Conservation (phyloP, 2,888 invertebrate species). For the Incurvaria masculella region DNA sequence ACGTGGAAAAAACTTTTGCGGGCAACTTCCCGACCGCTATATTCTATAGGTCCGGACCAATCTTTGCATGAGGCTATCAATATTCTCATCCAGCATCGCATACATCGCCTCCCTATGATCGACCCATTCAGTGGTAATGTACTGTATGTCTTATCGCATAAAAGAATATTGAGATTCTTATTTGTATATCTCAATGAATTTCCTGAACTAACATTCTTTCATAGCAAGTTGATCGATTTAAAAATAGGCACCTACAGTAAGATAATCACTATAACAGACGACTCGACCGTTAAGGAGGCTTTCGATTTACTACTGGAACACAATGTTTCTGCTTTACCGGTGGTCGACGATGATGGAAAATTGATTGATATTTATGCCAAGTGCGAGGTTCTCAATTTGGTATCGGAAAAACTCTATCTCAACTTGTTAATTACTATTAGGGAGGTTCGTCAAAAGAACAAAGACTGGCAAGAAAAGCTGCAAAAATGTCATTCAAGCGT, state of each 20-base stretch:
- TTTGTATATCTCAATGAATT: conserved; percentile 51
- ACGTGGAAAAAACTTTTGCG: conserved; percentile 46
- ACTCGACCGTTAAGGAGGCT: conserved; percentile 40
- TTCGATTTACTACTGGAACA: conserved; percentile 44
- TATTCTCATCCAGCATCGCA: conserved; percentile 40
- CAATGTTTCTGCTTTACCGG: conserved; percentile 47
- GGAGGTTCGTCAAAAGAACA: conserved; percentile 82
- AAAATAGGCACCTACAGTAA: conserved; percentile 48
- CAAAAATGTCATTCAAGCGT: conserved; percentile 85
- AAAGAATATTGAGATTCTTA: conserved; percentile 45
- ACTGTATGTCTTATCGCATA: conserved; percentile 46
- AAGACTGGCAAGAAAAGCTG: conserved; percentile 91
- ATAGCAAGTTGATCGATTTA: conserved; percentile 39
- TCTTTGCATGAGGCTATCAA: conserved; percentile 50
- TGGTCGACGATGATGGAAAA: conserved; percentile 40
- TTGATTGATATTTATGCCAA: conserved; percentile 48
- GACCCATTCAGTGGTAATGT: conserved; percentile 44
- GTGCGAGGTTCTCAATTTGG: conserved; percentile 67
- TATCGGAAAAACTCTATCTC: conserved; percentile 90
- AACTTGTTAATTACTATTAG: conserved; percentile 83
- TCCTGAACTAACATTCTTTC: conserved; percentile 48
- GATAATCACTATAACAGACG: conserved; percentile 40
- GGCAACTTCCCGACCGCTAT: conserved; percentile 37
- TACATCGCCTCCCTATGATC: conserved; percentile 44
- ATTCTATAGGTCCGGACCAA: conserved; percentile 41